Evolutionary conservation across 2,113 vertebrate genomes (phyloP).

Genomic region (Xerus inauris): DNA sequence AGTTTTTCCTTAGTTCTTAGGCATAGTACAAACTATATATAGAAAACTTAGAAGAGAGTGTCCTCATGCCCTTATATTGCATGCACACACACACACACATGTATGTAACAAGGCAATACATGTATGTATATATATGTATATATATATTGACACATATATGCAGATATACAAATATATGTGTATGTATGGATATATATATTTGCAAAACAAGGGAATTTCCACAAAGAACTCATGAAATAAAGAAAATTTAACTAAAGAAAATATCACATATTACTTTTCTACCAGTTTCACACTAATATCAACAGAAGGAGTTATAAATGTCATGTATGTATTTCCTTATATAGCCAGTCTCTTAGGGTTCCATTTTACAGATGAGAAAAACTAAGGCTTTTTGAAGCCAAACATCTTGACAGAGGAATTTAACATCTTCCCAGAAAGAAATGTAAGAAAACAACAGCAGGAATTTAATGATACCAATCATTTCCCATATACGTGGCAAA

Average conservation of each 20-base stretch:
- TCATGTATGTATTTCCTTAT: neutral
- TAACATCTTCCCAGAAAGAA: neutral
- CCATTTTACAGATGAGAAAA: neutral
- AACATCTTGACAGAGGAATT: neutral
- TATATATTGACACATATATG: too few species aligned
- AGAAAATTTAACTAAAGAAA: neutral
- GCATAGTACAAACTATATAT: neutral
- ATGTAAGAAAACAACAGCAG: neutral
- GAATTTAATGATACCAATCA: neutral
- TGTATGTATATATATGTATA: too few species aligned
- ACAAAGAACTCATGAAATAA: neutral
- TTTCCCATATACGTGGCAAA: neutral
- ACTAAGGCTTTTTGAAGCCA: neutral
- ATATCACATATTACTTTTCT: neutral
- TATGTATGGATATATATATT: too few species aligned
- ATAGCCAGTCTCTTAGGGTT: neutral
- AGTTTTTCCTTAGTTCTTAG: neutral
- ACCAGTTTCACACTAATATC: neutral
- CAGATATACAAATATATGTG: too few species aligned
- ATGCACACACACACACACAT: too few species aligned
- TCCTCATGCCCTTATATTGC: neutral
- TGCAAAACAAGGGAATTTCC: neutral
- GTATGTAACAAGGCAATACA: too few species aligned
- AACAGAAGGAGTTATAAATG: neutral
- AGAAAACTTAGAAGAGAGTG: neutral